phyloP scores from a whole-genome alignment of 2,797 vertebrate genomes.

The Argentina silus region DNA sequence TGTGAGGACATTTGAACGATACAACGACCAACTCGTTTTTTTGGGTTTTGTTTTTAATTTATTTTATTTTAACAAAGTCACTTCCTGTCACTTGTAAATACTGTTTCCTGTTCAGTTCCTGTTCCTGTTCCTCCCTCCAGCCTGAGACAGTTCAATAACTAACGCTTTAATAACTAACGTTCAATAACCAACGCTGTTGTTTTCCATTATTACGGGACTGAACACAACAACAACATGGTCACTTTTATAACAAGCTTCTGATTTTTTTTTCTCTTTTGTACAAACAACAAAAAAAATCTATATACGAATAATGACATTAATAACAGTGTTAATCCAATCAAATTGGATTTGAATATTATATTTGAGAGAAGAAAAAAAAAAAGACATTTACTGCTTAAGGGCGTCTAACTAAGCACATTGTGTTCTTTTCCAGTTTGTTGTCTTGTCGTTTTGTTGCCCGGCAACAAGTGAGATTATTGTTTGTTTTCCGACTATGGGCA shows the following conservation, averaged over 20 bases:
- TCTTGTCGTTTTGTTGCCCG: conserved; percentile 6
- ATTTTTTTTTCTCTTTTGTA: conserved; percentile 37
- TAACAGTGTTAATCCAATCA: conserved; percentile 66
- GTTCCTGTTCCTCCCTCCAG: conserved; percentile 33
- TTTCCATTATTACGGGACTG: conserved; percentile 37
- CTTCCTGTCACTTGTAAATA: conserved; percentile 70
- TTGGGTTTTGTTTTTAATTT: background rate
- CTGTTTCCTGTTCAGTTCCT: conserved; percentile 56
- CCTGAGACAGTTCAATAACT: conserved; percentile 16
- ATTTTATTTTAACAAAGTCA: conserved; percentile 45
- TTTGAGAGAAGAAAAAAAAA: conserved; percentile 33
- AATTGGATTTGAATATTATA: conserved; percentile 65
- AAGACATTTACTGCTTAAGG: conserved; percentile 20
- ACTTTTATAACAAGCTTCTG: conserved; percentile 38
- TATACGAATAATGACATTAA: conserved; percentile 52
- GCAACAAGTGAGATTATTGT: background rate
- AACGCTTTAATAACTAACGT: conserved; percentile 14
- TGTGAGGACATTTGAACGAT: conserved; percentile 37
- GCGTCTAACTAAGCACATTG: conserved; percentile 33
- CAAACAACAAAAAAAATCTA: conserved; percentile 62
- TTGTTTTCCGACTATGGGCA: background rate
- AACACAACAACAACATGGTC: conserved; percentile 26
- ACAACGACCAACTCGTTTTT: conserved; percentile 52
- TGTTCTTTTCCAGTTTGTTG: conserved; percentile 15
- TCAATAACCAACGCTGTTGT: conserved; percentile 17